phyloP scores from a whole-genome alignment of 2,797 vertebrate species.

The Myotis planiceps region DNA sequence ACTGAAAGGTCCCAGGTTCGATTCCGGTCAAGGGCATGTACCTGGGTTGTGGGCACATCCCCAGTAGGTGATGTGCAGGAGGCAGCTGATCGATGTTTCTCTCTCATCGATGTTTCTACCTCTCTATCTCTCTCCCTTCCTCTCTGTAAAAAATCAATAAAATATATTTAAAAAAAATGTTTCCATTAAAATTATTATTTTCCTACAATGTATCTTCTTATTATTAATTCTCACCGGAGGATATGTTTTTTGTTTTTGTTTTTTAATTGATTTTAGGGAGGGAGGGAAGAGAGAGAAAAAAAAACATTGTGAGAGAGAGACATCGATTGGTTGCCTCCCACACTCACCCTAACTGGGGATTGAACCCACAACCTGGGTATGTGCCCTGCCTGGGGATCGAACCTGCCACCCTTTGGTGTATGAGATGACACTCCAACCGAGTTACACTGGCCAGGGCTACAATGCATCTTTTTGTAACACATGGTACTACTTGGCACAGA shows the following conservation, averaged over 20 bases:
- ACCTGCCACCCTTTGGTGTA: not conserved
- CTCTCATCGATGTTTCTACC: too few species aligned
- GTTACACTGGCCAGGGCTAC: not conserved
- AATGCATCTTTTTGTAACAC: not conserved
- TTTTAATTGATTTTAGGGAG: not conserved
- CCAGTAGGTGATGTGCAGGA: too few species aligned
- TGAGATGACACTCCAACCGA: not conserved
- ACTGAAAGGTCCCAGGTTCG: too few species aligned
- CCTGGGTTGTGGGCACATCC: too few species aligned
- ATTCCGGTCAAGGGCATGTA: too few species aligned
- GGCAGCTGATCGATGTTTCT: too few species aligned
- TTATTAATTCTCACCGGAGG: not conserved
- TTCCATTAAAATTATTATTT: conserved; percentile 2
- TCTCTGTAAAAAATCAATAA: too few species aligned
- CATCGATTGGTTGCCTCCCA: not conserved
- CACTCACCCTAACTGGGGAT: not conserved
- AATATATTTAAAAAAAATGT: too few species aligned
- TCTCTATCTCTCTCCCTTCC: too few species aligned
- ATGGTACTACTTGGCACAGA: not conserved
- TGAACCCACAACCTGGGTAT: not conserved
- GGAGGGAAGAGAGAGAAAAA: not conserved
- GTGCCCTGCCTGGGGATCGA: not conserved
- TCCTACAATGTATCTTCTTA: not conserved
- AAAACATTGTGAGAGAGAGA: not conserved
- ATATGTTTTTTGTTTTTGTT: not conserved